Evolutionary conservation across 2,797 vertebrate species (phyloP).

Genomic region (Anguilla pacifica): DNA sequence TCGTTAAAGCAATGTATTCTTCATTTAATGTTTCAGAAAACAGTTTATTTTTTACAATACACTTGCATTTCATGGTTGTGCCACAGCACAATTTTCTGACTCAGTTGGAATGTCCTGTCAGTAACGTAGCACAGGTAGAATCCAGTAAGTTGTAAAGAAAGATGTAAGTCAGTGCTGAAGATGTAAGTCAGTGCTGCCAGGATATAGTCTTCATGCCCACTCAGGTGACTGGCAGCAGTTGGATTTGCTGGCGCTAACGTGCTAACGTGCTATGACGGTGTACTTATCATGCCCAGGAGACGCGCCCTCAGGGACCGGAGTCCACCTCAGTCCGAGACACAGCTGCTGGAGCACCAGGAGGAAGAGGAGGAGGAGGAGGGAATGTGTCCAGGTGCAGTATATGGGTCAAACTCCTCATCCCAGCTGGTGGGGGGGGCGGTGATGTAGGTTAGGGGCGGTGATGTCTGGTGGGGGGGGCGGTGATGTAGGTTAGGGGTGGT

Average conservation of each 20-base stretch:
- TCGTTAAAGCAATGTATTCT: neutral
- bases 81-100: neutral
- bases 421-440: neutral
- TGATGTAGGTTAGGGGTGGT: too few relatives aligned
- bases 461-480: too few relatives aligned
- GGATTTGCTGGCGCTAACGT: neutral
- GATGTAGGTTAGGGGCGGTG: too few relatives aligned
- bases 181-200: neutral
- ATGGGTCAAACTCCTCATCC: neutral
- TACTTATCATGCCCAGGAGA: constrained; percentile 37
- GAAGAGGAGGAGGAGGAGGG: constrained; percentile 24
- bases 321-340: constrained; percentile 26
- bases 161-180: too few relatives aligned
- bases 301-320: constrained; percentile 38
- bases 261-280: neutral
- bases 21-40: neutral
- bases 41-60: neutral
- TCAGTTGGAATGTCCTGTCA: neutral
- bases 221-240: neutral
- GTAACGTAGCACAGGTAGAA: neutral
- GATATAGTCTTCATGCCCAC: neutral
- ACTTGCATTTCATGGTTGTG: neutral
- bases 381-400: constrained; percentile 25
- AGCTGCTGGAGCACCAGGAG: constrained; percentile 23
- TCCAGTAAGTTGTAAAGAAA: neutral